Evolutionary conservation across 1,140 invertebrate genomes (phyloP).

Genomic region (Brachionus calyciflorus): DNA sequence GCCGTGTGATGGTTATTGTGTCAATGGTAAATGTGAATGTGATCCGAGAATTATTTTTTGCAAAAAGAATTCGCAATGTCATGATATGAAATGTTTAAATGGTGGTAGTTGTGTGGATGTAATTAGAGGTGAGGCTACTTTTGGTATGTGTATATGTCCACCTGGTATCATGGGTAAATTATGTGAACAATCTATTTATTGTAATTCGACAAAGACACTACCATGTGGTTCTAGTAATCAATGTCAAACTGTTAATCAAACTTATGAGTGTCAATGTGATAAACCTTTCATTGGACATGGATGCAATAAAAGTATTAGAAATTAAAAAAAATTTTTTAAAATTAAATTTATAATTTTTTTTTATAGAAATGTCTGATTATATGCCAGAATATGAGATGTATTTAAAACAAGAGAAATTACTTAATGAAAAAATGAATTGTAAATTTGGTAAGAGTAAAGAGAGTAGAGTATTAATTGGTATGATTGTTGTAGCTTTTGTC

Average conservation of each 20-base stretch:
- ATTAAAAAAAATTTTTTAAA: no score
- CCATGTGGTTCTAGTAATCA: conserved; percentile 20
- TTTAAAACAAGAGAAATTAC: conserved; percentile 30
- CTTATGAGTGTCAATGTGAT: conserved; percentile 35
- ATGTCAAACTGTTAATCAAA: conserved; percentile 28
- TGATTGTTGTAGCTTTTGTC: not conserved
- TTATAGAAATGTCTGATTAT: no score
- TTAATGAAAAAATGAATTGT: conserved; percentile 23
- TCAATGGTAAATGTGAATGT: conserved; percentile 40
- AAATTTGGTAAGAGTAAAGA: conserved; percentile 45
- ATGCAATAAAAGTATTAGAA: conserved; percentile 42
- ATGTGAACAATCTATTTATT: conserved; percentile 32
- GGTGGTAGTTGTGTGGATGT: conserved; percentile 52
- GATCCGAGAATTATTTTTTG: conserved; percentile 37
- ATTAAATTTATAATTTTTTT: no score
- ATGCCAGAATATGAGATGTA: no score
- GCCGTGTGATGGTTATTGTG: conserved; percentile 41
- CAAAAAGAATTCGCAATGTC: conserved; percentile 29
- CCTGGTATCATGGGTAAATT: conserved; percentile 67
- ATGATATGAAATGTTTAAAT: conserved; percentile 29
- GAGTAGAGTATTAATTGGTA: conserved; percentile 33
- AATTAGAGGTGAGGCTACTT: not conserved
- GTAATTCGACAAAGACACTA: not conserved
- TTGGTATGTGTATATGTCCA: conserved; percentile 69
- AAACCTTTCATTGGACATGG: conserved; percentile 21